Evolutionary conservation across 2,888 invertebrate genomes (phyloP), one percentile per base, ranked within the genome.

Genomic region (Eudasyphora cyanicolor): DNA sequence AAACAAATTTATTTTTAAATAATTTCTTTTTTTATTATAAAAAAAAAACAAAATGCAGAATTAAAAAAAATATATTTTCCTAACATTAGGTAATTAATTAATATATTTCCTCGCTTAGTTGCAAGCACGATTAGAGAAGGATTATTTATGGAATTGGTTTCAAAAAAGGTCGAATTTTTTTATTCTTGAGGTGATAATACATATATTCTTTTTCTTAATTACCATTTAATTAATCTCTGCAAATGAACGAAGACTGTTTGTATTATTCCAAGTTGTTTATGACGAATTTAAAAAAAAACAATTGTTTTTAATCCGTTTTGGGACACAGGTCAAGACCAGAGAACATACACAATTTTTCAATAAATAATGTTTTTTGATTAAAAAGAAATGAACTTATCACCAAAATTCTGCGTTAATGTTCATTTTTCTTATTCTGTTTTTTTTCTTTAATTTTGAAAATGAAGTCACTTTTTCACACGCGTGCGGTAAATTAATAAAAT

Each of bases 401-500:
- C 64, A 29, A 10, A 38, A 21, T 64, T 49, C 42, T 21, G 6
- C 38, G 49, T 51, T 71, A 14, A 70, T 51, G 49, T 69, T 69
- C n/a, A 17, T 29, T 51, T 71, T 35, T 71, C 0, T 67, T 64
- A 38, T 32, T 51, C n/a, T 71, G 21, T 35, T 54, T 38, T 17
- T 38, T 42, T 49, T 42, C 27, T 62, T 62, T 29, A 12, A 1
- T 69, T 24, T 49, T 49, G n/a, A 69, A 51, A n/a, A 32, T 8
- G 38, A 32, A 38, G n/a, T n/a, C 27, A 1, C 45, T 60, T 49
- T 35, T 70, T 35, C 49, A 54, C 49, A 60, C 62, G 54, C 54
- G 29, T 60, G 29, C 29, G 29, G 29, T 60, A 42, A 57, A 67
- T 67, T 76, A 45, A 49, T 51, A 51, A 77, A 54, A 74, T 77